Conservation (phyloP, 1,140 invertebrate genomes). For the Oreohelix idahoensis region DNA sequence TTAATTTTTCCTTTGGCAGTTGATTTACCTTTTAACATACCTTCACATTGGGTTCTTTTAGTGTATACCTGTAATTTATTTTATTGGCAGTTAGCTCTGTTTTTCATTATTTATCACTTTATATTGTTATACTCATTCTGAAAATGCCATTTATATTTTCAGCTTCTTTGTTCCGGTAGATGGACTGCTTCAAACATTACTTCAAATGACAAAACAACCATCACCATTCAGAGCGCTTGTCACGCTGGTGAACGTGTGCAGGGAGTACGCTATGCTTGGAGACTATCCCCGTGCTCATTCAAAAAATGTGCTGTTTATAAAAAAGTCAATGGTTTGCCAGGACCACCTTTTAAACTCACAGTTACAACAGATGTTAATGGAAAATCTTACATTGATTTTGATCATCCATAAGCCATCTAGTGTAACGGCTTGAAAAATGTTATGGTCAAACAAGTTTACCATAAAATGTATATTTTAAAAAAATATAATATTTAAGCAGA, state of each 20-base stretch:
- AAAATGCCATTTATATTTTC: neutral
- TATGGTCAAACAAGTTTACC: no score
- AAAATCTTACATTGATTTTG: neutral
- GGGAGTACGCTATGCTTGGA: constrained; percentile 53
- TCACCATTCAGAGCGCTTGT: constrained; percentile 45
- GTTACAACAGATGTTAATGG: neutral
- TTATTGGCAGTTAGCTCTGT: neutral
- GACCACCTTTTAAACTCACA: constrained; percentile 40
- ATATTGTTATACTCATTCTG: no score
- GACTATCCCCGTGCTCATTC: constrained; percentile 39
- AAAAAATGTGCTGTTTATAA: constrained; percentile 47
- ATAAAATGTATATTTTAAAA: no score
- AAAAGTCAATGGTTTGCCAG: constrained; percentile 46
- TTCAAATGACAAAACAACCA: constrained; percentile 31
- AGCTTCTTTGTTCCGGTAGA: neutral
- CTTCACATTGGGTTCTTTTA: no score
- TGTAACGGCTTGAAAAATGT: no score
- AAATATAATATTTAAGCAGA: no score
- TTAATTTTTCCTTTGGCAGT: neutral
- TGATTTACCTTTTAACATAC: no score
- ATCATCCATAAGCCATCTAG: no score
- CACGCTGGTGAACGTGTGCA: neutral
- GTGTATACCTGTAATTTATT: neutral
- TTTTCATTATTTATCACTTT: neutral
- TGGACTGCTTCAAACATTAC: constrained; percentile 48